Percentiles rank a stretch among this genome's conserved stretches.
These are phyloP conservation scores for Diloba caeruleocephala DNA, from an alignment of 2,888 invertebrate species.

Conservation along the genomic window DNA sequence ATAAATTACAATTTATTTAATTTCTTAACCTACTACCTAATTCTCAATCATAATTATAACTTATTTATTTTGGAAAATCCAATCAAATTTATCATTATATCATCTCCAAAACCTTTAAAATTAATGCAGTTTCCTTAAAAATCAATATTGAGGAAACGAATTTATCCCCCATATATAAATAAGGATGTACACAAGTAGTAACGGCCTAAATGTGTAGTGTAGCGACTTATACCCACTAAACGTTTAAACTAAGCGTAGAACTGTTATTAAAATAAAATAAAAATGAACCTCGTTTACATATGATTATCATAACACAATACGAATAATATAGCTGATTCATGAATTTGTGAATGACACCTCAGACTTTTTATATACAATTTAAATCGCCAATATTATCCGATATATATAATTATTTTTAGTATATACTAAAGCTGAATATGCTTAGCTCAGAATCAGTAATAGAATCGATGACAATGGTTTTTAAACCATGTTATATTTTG, in stretches of 20 bases:
- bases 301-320: not conserved
- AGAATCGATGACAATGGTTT: no score
- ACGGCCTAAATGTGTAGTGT: slow-evolving; percentile 62
- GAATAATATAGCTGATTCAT: not conserved
- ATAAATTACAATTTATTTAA: no score
- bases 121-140: slow-evolving; percentile 23
- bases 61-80: no score
- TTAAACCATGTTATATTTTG: no score
- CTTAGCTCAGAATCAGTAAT: no score
- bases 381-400: no score
- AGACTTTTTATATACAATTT: no score
- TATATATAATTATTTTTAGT: no score
- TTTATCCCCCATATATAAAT: slow-evolving; percentile 53
- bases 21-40: no score
- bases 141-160: slow-evolving; percentile 48
- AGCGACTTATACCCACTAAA: slow-evolving; percentile 33
- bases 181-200: slow-evolving; percentile 52
- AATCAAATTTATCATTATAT: not conserved
- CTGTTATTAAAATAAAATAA: slow-evolving; percentile 12
- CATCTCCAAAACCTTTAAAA: not conserved
- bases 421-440: no score
- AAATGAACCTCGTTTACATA: not conserved
- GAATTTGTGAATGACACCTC: no score
- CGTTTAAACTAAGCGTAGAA: slow-evolving; percentile 6
- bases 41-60: no score